These are phyloP conservation scores for Ctenopoma kingsleyae DNA, from an alignment of 2,797 vertebrate genomes.

Conservation along the genomic window DNA sequence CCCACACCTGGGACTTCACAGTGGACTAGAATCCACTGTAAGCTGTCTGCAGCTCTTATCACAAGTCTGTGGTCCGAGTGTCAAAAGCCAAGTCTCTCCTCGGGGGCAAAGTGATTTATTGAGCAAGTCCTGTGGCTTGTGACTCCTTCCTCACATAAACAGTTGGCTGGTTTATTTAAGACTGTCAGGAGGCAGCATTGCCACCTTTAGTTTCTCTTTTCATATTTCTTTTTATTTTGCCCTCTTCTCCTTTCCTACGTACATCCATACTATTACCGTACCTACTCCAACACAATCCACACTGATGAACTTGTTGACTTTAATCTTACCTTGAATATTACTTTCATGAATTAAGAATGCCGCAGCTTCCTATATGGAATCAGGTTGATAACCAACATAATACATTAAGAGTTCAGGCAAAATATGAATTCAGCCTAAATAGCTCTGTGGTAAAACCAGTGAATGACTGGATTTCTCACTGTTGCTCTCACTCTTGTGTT, in stretches of 20 bases:
- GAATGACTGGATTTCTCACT: not conserved
- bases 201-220: slow-evolving; percentile 18
- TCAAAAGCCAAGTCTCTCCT: slow-evolving; percentile 36
- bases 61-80: slow-evolving; percentile 27
- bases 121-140: slow-evolving; percentile 32
- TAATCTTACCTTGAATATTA: not conserved
- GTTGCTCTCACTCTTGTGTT: slow-evolving; percentile 7
- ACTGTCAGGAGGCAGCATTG: slow-evolving; percentile 12
- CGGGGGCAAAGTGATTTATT: slow-evolving; percentile 40
- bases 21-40: not conserved
- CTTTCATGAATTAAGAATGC: not conserved
- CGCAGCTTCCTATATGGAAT: not conserved
- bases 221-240: not conserved
- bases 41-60: slow-evolving; percentile 31
- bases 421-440: slow-evolving; percentile 1
- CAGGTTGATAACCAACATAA: not conserved
- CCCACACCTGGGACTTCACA: too few species aligned
- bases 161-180: slow-evolving; percentile 35
- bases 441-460: not conserved
- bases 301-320: not conserved
- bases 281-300: not conserved
- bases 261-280: too few species aligned
- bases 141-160: slow-evolving; percentile 26
- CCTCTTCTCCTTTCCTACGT: too few species aligned
- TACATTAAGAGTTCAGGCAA: not conserved